Evolutionary conservation across 2,888 invertebrate genomes (phyloP).

Genomic region (Spodoptera exigua): DNA sequence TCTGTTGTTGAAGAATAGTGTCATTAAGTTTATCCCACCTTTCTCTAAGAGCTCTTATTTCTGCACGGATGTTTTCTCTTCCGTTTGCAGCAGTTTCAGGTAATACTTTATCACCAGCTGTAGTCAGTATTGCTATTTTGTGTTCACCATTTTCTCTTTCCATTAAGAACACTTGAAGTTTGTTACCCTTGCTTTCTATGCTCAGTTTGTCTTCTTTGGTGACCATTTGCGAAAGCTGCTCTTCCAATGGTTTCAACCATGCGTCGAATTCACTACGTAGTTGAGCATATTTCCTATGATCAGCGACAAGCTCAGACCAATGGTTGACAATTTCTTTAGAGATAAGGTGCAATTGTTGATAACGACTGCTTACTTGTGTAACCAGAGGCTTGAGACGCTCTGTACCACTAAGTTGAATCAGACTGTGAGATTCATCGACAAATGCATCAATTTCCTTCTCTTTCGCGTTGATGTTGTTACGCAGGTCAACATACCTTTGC

Average conservation of each 20-base stretch:
- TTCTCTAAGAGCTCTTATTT: constrained; percentile 94
- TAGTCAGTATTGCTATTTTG: constrained; percentile 92
- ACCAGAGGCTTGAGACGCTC: constrained; percentile 96
- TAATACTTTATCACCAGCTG: constrained; percentile 96
- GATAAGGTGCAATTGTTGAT: constrained; percentile 93
- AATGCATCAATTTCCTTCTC: constrained; percentile 96
- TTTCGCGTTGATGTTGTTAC: constrained; percentile 93
- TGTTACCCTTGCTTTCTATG: constrained; percentile 91
- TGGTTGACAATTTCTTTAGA: constrained; percentile 96
- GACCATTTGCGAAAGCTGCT: constrained; percentile 90
- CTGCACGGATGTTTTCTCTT: constrained; percentile 95
- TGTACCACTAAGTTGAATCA: constrained; percentile 95
- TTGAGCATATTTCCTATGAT: constrained; percentile 94
- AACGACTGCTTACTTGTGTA: constrained; percentile 96
- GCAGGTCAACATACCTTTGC: constrained; percentile 92
- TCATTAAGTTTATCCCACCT: constrained; percentile 96
- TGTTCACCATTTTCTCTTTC: constrained; percentile 96
- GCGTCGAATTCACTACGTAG: constrained; percentile 92
- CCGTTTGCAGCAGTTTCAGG: constrained; percentile 98
- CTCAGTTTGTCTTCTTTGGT: constrained; percentile 91
- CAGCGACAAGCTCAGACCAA: constrained; percentile 94
- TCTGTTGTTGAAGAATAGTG: constrained; percentile 95
- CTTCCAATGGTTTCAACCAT: constrained; percentile 94
- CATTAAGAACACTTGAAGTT: constrained; percentile 92
- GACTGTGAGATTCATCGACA: constrained; percentile 95